Evolutionary conservation across 2,888 invertebrate species (phyloP), one percentile per base, ranked within the genome.

Genomic region (Corythucha ciliata): DNA sequence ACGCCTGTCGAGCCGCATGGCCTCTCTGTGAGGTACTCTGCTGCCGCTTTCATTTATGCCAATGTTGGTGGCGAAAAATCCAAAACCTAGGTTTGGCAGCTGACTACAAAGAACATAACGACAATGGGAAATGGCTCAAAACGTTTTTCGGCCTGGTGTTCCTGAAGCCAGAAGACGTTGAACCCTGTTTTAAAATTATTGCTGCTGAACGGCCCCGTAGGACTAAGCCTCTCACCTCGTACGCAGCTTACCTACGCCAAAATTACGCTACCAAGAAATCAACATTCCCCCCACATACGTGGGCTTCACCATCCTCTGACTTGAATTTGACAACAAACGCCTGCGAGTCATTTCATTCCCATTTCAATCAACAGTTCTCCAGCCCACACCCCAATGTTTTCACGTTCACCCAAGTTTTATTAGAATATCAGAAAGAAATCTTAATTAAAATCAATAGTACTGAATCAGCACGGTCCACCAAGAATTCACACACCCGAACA

Each of bases 51-150:
- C 54, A 52, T 45, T 32, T 52, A 21, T 32, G 41, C 16, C 48
- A 52, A 52, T 24, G 52, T 20, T 52, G 52, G 51, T 48, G 52
- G 52, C 39, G 47, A 36, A 46, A 47, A 32, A 46, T 52, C 25
- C 52, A 52, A 39, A 21, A 32, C 36, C 24, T 47, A 24, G 51
- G 52, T 33, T 29, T 45, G 32, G 26, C 27, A 14, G 40, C 24
- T 47, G 27, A 39, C 48, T 55, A 49, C 34, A 44, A 42, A 48
- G 48, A 52, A 32, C 33, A 52, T 29, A 52, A 37, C 27, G 47
- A 46, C 42, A 32, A 37, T 47, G 29, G 52, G 46, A 25, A 40
- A n/a, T 45, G 45, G 45, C 25, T 45, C 21, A 33, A 45, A 10
- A 27, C 14, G 22, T 40, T 40, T 40, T 40, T 40, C 14, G 40